phyloP scores from a whole-genome alignment of 2,797 vertebrate genomes.

The Sebastes variabilis region DNA sequence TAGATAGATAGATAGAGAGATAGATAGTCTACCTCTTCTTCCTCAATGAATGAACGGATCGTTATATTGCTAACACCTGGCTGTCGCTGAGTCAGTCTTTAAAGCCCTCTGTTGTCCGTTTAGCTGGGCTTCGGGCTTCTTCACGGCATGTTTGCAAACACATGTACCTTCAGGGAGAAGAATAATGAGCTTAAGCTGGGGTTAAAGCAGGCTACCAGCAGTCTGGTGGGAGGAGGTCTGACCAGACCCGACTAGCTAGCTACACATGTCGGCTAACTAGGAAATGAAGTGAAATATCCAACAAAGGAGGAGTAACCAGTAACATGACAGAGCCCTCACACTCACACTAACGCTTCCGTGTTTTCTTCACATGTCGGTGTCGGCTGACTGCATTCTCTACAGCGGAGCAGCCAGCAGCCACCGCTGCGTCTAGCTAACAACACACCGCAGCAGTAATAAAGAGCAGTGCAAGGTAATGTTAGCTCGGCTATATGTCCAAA shows the following conservation, averaged over 20 bases:
- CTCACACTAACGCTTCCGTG: background rate
- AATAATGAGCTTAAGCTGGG: background rate
- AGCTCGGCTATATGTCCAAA: constrained; percentile 20
- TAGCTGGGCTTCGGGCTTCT: background rate
- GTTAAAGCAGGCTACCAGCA: constrained; percentile 24
- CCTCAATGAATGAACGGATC: constrained; percentile 31
- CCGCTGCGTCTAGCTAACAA: constrained; percentile 33
- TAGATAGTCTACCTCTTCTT: constrained; percentile 20
- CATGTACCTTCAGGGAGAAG: background rate
- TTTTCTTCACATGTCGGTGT: background rate
- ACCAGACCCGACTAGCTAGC: constrained; percentile 47
- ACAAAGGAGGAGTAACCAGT: background rate
- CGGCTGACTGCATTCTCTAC: background rate
- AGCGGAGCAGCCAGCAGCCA: background rate
- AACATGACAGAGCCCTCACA: background rate
- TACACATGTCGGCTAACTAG: constrained; percentile 31
- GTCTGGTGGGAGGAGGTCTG: background rate
- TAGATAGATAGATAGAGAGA: background rate
- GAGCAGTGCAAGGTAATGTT: constrained; percentile 1
- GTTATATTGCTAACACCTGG: constrained; percentile 22
- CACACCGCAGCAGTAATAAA: background rate
- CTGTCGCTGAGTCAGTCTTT: background rate
- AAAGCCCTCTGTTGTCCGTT: background rate
- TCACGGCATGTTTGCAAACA: background rate
- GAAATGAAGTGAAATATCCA: constrained; percentile 16